Evolutionary conservation across 2,113 vertebrate species (phyloP).

Genomic region (Oryzias javanicus): DNA sequence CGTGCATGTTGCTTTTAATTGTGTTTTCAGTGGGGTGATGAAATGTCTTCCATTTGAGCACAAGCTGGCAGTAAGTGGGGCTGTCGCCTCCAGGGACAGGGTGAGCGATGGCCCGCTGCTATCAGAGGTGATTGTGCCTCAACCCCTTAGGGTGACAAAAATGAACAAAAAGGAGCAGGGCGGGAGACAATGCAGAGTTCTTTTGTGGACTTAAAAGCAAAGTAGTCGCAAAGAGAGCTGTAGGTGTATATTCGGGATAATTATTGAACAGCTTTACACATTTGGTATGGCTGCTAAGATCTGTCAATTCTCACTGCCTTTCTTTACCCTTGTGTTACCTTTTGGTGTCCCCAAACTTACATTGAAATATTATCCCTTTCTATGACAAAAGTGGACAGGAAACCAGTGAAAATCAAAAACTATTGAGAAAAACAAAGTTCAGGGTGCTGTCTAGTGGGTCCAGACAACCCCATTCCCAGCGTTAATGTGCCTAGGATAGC

Average conservation of each 20-base stretch:
- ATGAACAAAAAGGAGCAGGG: conserved; percentile 45
- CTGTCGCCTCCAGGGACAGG: conserved; percentile 68
- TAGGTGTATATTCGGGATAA: not conserved
- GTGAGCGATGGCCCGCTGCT: conserved; percentile 63
- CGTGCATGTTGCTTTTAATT: conserved; percentile 60
- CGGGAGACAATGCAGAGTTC: conserved; percentile 39
- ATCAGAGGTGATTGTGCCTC: conserved; percentile 63
- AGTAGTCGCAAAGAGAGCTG: not conserved
- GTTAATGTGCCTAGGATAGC: no score
- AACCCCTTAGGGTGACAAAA: conserved; percentile 65
- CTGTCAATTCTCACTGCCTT: no score
- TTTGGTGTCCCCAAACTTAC: no score
- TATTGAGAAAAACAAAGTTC: no score
- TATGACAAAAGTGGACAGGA: no score
- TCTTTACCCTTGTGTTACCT: no score
- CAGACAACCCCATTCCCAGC: no score
- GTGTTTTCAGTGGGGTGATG: conserved; percentile 66
- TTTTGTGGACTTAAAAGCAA: conserved; percentile 18
- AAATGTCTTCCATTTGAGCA: conserved; percentile 66
- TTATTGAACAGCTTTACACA: no score
- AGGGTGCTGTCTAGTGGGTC: no score
- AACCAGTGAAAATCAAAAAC: no score
- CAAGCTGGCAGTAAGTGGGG: conserved; percentile 69
- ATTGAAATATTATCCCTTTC: no score
- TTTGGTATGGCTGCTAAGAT: no score